phyloP scores from a whole-genome alignment of 1,140 invertebrate species.

The Aradophagus sp. region DNA sequence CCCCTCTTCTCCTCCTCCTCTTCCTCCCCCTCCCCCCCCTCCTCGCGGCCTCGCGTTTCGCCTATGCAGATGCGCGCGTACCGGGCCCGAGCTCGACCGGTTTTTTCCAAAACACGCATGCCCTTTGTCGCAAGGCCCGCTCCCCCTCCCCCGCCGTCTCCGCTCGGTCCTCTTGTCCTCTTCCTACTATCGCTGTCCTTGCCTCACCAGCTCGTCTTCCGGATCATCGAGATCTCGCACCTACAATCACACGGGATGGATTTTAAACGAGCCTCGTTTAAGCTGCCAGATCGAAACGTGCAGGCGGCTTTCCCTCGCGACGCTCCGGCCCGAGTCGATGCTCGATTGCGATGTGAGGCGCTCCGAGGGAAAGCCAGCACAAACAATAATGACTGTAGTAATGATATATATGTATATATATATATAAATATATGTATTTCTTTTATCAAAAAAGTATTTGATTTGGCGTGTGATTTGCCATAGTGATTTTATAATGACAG shows the following conservation, averaged over 20 bases:
- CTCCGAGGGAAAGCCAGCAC: too few species aligned
- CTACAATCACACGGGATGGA: conserved; percentile 33
- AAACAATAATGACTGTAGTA: too few species aligned
- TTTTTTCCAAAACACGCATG: conserved; percentile 66
- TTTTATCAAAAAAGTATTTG: too few species aligned
- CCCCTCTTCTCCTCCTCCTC: too few species aligned
- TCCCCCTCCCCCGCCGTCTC: conserved; percentile 23
- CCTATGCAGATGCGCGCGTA: conserved; percentile 43
- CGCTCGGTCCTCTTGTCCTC: conserved; percentile 22
- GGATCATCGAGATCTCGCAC: conserved; percentile 49
- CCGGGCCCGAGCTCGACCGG: conserved; percentile 60
- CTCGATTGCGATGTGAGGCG: too few species aligned
- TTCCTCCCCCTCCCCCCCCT: too few species aligned
- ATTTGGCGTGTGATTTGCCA: too few species aligned
- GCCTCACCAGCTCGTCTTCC: conserved; percentile 42
- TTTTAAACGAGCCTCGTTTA: conserved; percentile 31
- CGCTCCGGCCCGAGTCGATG: conserved; percentile 11
- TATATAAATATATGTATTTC: too few species aligned
- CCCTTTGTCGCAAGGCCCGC: conserved; percentile 33
- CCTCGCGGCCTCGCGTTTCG: conserved; percentile 10
- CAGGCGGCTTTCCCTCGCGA: conserved; percentile 10
- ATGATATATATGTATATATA: too few species aligned
- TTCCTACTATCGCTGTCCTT: conserved; percentile 46
- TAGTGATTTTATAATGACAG: too few species aligned
- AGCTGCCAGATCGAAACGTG: conserved; percentile 18